Evolutionary conservation across 2,113 vertebrate genomes (phyloP), one percentile per base, ranked within the genome.

Genomic region (Parus major): DNA sequence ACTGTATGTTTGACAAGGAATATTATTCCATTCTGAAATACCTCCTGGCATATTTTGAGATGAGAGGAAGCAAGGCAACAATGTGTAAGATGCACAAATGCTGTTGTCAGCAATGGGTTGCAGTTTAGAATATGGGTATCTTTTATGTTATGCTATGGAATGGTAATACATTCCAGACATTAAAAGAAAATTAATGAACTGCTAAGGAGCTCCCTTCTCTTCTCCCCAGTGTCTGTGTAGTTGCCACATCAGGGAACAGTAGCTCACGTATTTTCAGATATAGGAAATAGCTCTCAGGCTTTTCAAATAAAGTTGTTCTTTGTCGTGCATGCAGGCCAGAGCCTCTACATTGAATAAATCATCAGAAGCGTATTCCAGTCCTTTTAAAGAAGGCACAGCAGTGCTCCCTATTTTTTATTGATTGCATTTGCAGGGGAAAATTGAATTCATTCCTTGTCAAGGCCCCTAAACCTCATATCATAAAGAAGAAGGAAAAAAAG

Each of bases 401-500:
- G 72, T 77, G 69, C 25, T 81, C 55, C 69, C 52, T 84, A 61
- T 66, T 71, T 93, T 95, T 91, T 97, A 93, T 93, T 94, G 96
- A 92, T 95, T 97, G 66, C 82, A 78, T 78, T 97, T 96, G 63
- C 82, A 63, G 64, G 57, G 44, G 76, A 90, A 97, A 97, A 98
- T 96, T 96, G 95, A 95, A 97, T 97, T 73, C 31, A 47, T 76
- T 93, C 39, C 65, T 96, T 96, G 88, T 95, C 90, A 95, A 72
- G 53, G 36, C 35, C 81, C 81, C 36, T 88, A 78, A 91, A 81
- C 90, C 39, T 66, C 42, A n/a, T 97, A 92, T 95, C 85, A 39
- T 91, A 96, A 97, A 82, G 24, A 82, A 92, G 53, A 90, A 39
- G 65, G 29, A 42, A 82, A 90, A 82, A 95, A 76, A 28, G 22